A percentile compares a stretch with the other conserved stretches of the same genome.
Conservation (phyloP, 2,113 vertebrate genomes). For the Gorsachius goisagi region DNA sequence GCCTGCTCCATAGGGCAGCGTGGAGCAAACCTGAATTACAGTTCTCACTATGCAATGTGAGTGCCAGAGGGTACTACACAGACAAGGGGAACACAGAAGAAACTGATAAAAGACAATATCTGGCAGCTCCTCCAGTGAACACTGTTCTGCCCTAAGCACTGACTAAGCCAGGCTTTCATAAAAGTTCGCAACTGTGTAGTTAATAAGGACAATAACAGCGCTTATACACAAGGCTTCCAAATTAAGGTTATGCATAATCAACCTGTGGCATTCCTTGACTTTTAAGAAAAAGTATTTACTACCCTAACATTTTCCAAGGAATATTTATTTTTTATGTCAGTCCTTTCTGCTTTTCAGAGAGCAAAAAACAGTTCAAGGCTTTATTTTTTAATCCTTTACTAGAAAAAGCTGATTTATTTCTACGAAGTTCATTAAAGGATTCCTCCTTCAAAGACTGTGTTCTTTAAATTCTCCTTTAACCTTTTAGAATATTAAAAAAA, state of each 20-base stretch:
- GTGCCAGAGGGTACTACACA: neutral
- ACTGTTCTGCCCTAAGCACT: neutral
- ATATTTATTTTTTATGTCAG: neutral
- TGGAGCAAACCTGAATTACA: neutral
- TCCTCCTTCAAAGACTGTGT: neutral
- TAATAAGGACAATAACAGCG: neutral
- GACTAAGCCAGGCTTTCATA: neutral
- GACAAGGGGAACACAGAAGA: neutral
- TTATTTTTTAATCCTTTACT: neutral
- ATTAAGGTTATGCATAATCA: neutral
- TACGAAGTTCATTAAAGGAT: neutral
- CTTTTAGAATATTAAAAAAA: neutral
- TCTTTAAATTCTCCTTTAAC: neutral
- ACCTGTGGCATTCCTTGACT: neutral
- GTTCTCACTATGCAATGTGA: neutral
- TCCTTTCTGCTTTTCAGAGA: neutral
- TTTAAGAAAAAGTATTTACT: neutral
- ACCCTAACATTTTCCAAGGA: neutral
- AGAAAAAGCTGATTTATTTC: neutral
- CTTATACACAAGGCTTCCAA: neutral
- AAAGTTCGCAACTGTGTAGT: neutral
- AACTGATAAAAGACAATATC: neutral
- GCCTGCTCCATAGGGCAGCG: rapidly evolving
- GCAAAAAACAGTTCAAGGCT: neutral
- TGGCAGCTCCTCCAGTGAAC: neutral